A percentile compares a stretch with the other conserved stretches of the same genome.
These are phyloP conservation scores for Selenia dentaria DNA, from an alignment of 2,888 invertebrate species.

Conservation along the genomic window DNA sequence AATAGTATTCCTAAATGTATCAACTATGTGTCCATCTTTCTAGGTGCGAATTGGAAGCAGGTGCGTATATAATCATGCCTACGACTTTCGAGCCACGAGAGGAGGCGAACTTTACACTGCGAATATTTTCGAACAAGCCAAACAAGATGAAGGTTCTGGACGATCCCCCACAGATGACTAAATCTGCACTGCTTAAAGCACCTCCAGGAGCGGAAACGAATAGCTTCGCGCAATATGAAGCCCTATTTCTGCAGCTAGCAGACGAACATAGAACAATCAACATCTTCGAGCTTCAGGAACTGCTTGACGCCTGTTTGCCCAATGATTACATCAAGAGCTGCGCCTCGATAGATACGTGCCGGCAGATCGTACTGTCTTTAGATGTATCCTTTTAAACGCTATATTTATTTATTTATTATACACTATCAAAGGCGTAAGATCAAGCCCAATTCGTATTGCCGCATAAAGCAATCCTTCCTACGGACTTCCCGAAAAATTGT, in stretches of 20 bases:
- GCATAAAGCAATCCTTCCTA: too few relatives aligned
- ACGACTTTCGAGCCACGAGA: constrained; percentile 96
- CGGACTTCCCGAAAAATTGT: too few relatives aligned
- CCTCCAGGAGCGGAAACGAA: constrained; percentile 88
- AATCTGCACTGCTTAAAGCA: constrained; percentile 90
- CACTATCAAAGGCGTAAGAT: too few relatives aligned
- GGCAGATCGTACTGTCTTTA: constrained; percentile 94
- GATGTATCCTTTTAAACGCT: constrained; percentile 89
- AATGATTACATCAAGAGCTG: constrained; percentile 98
- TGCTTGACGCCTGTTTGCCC: constrained; percentile 95
- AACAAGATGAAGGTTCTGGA: constrained; percentile 90
- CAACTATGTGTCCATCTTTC: constrained; percentile 48
- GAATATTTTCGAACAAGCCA: constrained; percentile 91
- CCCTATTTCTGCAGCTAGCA: constrained; percentile 94
- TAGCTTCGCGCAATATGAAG: constrained; percentile 94
- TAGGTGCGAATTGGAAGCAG: constrained; percentile 91
- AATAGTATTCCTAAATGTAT: too few relatives aligned
- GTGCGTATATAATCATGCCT: constrained; percentile 93
- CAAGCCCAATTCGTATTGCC: too few relatives aligned
- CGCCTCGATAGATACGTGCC: constrained; percentile 95
- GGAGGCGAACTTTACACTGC: constrained; percentile 94
- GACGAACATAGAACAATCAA: constrained; percentile 96
- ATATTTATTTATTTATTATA: too few relatives aligned
- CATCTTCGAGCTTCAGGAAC: constrained; percentile 95
- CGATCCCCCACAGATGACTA: constrained; percentile 87